Evolutionary conservation across 1,140 invertebrate species (phyloP), one percentile per base, ranked within the genome.

Genomic region (Zophobas atratus): DNA sequence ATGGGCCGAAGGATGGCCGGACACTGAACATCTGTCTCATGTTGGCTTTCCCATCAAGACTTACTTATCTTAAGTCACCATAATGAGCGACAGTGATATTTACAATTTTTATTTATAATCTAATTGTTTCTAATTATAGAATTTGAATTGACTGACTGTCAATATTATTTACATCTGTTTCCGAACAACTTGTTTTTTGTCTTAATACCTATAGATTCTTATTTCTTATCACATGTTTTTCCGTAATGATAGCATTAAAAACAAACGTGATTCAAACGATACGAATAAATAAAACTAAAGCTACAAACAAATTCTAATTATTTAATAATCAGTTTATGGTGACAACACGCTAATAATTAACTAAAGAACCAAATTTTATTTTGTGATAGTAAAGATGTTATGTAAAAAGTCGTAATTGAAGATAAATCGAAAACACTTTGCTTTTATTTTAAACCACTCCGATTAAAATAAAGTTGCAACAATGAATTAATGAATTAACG

Each of bases 71-170:
- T 43, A 67, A 67, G 60, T 67, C 60, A 67, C 60, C 60, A 67
- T 67, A 67, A 67, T 67, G 39, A 67, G 39, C 39, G 60, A 67
- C 60, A 43, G n/a, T 67, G 60, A 43, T 67, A 43, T 67, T 67
- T 67, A 67, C 60, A 67, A n/a, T 67, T 67, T 60, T 67, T 67
- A 67, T 67, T 67, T 67, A 67, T 67, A 67, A 63, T 63, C 38
- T 63, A 63, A 63, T 41, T 63, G 57, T 63, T 2, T 33, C 39
- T 67, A 67, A 67, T 38, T 43, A 67, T 67, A 67, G 60, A 67
- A 67, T 41, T 51, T 51, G 43, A 46, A 46, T 4, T 46, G 20
- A 20, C 20, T 20, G 20, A 20, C 20, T 20, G 20, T 20, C 20
- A 20, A 20, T 20, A 20, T 20, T 20, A 20, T 46, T 46, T 60